Conservation (phyloP, 2,888 invertebrate species). For the Odontocolon sp. region DNA sequence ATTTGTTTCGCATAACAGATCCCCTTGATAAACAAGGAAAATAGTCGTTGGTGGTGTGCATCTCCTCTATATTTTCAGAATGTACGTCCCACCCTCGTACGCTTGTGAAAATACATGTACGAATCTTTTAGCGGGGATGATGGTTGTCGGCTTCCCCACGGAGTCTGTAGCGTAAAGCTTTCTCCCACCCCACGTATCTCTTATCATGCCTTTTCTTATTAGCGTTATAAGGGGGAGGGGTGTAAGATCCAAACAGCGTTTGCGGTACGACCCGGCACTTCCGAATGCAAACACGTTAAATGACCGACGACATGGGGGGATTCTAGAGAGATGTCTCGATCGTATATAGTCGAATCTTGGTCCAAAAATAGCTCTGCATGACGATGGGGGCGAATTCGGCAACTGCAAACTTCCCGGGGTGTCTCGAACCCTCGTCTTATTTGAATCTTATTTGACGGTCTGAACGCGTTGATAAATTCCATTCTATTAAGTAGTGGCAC, state of each 20-base stretch:
- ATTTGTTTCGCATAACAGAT: slow-evolving; percentile 55
- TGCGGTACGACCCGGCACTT: slow-evolving; percentile 20
- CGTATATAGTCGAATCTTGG: slow-evolving; percentile 1
- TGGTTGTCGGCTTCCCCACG: slow-evolving; percentile 2
- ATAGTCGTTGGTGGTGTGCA: slow-evolving; percentile 20
- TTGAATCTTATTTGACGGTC: slow-evolving; percentile 74
- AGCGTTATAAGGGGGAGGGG: background rate
- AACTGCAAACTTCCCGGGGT: slow-evolving; percentile 20
- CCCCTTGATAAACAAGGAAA: slow-evolving; percentile 50
- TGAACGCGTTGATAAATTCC: slow-evolving; percentile 73
- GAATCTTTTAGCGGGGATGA: slow-evolving; percentile 17
- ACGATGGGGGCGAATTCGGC: background rate
- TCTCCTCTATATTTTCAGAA: slow-evolving; percentile 8
- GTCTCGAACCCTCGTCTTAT: slow-evolving; percentile 66
- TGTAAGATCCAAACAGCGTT: slow-evolving; percentile 11
- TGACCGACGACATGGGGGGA: slow-evolving; percentile 26
- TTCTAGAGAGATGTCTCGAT: background rate
- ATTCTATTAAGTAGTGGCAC: slow-evolving; percentile 71
- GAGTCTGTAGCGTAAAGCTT: slow-evolving; percentile 10
- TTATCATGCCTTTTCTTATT: slow-evolving; percentile 45
- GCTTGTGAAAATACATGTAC: slow-evolving; percentile 13
- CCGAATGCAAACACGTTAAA: slow-evolving; percentile 48
- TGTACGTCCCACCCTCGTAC: slow-evolving; percentile 15
- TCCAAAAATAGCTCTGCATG: background rate
- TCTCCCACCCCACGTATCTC: slow-evolving; percentile 22